Conservation (phyloP, 2,888 invertebrate species). For the Campaea margaritaria region DNA sequence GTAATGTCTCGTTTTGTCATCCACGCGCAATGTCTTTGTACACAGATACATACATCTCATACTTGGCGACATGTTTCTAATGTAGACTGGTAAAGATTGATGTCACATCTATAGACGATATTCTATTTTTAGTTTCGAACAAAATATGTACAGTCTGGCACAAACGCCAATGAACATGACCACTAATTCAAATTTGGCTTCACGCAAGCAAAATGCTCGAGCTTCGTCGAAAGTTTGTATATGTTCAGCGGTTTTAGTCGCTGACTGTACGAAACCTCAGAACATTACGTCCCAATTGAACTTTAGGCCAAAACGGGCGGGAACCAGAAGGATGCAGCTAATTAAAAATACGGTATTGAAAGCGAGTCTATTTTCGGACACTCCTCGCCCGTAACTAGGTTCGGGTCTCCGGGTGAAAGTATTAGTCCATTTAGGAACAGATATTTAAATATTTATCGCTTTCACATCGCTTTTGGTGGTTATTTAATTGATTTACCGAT, state of each 20-base stretch:
- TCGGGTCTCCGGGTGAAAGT: conserved; percentile 47
- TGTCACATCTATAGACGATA: conserved; percentile 12
- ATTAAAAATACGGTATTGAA: conserved; percentile 38
- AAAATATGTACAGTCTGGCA: conserved; percentile 1
- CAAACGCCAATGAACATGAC: too few relatives aligned
- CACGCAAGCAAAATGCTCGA: too few relatives aligned
- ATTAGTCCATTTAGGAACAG: conserved; percentile 31
- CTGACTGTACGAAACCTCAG: conserved; percentile 5
- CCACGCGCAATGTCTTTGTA: too few relatives aligned
- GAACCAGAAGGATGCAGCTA: conserved; percentile 26
- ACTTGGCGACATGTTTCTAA: background rate
- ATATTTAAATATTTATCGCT: conserved; percentile 42
- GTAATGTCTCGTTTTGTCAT: too few relatives aligned
- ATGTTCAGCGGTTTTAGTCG: too few relatives aligned
- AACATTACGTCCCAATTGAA: conserved; percentile 21
- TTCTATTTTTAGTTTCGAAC: conserved; percentile 15
- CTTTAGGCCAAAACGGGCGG: conserved; percentile 18
- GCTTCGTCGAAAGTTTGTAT: too few relatives aligned
- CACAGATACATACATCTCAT: background rate
- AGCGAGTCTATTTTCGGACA: conserved; percentile 33
- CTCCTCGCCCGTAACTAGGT: conserved; percentile 26
- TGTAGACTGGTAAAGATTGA: background rate
- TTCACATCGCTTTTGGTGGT: conserved; percentile 39
- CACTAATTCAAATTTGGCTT: too few relatives aligned
- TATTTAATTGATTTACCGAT: conserved; percentile 26